Conservation (phyloP, 2,113 vertebrate genomes). For the Epinephelus lanceolatus region DNA sequence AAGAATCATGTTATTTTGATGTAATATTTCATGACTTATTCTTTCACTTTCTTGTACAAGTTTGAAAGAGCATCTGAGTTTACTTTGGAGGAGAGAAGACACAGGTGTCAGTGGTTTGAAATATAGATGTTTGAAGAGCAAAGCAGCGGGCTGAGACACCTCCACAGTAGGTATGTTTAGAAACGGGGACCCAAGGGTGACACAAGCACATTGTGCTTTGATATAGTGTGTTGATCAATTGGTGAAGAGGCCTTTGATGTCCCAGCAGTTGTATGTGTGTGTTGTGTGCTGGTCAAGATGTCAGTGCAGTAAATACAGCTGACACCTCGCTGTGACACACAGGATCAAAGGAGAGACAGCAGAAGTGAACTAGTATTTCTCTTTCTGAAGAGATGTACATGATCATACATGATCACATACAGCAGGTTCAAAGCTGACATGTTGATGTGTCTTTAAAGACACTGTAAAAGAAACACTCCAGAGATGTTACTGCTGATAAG, state of each 20-base stretch:
- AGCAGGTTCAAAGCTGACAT: constrained; percentile 14
- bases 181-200: constrained; percentile 19
- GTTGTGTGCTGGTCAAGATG: constrained; percentile 20
- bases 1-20: neutral
- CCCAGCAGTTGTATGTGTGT: neutral
- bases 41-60: neutral
- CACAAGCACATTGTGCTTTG: constrained; percentile 55
- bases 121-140: constrained; percentile 44
- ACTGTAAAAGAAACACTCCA: neutral
- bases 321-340: constrained; percentile 16
- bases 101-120: constrained; percentile 37
- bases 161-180: neutral
- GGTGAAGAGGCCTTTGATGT: constrained; percentile 63
- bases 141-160: neutral
- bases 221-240: constrained; percentile 63
- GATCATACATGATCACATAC: constrained; percentile 3
- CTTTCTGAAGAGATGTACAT: neutral
- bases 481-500: neutral
- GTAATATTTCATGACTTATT: neutral
- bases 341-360: constrained; percentile 50
- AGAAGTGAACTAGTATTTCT: constrained; percentile 8
- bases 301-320: constrained; percentile 3
- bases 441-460: neutral
- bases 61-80: neutral
- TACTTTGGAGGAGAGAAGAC: constrained; percentile 3